Evolutionary conservation across 1,140 invertebrate genomes (phyloP), one percentile per base, ranked within the genome.

Genomic region (Ips nitidus): DNA sequence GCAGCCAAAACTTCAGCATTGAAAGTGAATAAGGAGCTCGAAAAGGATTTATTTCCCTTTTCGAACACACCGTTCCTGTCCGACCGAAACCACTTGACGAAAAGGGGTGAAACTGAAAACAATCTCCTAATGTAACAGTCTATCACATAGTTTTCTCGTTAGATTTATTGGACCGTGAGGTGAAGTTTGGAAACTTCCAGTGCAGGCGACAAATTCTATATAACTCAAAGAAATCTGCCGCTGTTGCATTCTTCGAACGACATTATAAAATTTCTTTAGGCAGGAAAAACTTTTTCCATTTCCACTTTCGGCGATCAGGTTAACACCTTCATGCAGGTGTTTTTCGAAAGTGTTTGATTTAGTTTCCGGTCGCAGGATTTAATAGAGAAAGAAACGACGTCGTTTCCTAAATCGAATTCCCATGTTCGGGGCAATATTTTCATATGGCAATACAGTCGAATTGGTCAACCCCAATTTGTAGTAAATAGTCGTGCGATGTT

Each of bases 91-190:
- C 8, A n/a, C 53, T 65, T 43, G 38, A 66, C 64, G 59, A 66
- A 66, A 22, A 66, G 55, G 62, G 62, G 62, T 59, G 45, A 66
- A 66, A 66, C 64, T 50, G 50, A 47, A 66, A 66, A 66, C 64
- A 66, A 66, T 66, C 56, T 66, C 42, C 64, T 66, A 68, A 68
- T 60, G 66, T 68, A 68, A 68, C 66, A 61, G 66, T 68, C 66
- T 39, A 68, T 68, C 66, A 68, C 66, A 68, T 68, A 68, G 66
- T 68, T 68, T 68, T 68, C 66, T 68, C 57, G 66, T 68, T 68
- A 68, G 47, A 68, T 68, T 68, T 68, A 60, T 68, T 60, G 56
- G 50, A 61, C 22, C 66, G 66, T 66, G 43, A 66, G 64, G 41
- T 66, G 1, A 40, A 66, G 64, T 66, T 66, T 3, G 64, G 40